Evolutionary conservation across 2,797 vertebrate species (phyloP).

Genomic region (Micrastur ruficollis): DNA sequence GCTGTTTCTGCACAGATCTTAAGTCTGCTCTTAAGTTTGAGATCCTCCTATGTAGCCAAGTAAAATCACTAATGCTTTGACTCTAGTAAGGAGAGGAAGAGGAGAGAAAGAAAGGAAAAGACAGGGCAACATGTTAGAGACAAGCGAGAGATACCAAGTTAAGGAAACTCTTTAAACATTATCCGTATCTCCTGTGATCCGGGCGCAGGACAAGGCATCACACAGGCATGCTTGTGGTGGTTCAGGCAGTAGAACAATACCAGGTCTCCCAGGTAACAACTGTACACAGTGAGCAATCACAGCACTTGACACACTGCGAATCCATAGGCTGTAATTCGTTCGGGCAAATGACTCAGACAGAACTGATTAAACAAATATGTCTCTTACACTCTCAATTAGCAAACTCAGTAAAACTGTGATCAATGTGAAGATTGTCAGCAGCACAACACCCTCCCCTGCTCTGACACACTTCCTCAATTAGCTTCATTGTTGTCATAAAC

Average conservation of each 20-base stretch:
- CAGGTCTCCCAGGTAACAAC: constrained; percentile 16
- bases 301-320: not conserved
- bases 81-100: constrained; percentile 49
- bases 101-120: constrained; percentile 53
- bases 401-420: not conserved
- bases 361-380: not conserved
- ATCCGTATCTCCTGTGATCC: not conserved
- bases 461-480: rapidly evolving
- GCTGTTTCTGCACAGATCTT: constrained; percentile 8
- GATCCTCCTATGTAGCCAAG: constrained; percentile 17
- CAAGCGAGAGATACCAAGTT: not conserved
- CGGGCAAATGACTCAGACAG: not conserved
- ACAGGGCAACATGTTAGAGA: constrained; percentile 42
- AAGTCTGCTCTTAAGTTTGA: constrained; percentile 33
- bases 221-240: not conserved
- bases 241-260: not conserved
- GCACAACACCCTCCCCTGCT: not conserved
- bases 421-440: not conserved
- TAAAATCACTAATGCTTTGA: constrained; percentile 16
- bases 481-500: not conserved
- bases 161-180: constrained; percentile 14
- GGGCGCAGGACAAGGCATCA: not conserved
- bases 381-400: not conserved
- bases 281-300: not conserved
- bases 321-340: not conserved